Evolutionary conservation across 2,888 invertebrate species (phyloP), one percentile per base, ranked within the genome.

Genomic region (Leptopilina drosophilae): DNA sequence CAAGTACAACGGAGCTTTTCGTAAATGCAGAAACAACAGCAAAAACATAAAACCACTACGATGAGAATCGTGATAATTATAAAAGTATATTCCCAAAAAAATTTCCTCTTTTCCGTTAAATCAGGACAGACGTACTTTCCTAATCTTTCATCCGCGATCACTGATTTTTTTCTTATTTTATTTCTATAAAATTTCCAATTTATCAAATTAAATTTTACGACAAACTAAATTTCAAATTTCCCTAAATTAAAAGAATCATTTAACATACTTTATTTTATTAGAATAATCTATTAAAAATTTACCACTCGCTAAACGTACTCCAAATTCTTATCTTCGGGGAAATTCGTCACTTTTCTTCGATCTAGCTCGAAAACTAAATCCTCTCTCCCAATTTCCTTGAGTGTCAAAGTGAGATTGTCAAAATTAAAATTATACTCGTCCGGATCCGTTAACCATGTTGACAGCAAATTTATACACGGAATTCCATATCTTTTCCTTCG

Each of bases 281-380:
- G 78, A 67, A 49, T 73, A 81, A 83, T 67, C 77, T 78, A 80
- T 80, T 78, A 67, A 56, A 65, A 40, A 69, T 80, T 81, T 81
- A 78, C 77, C 77, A 81, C 77, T 66, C 80, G 46, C 56, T 73
- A 53, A 73, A 73, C 56, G 73, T 73, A 73, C 73, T 73, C 73
- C 73, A 73, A 33, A 33, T 73, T 33, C 56, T 56, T 56, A n/a
- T 14, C 56, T n/a, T n/a, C 26, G 14, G 33, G 53, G 3, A 12
- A 33, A 73, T 56, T 9, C 12, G 9, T 14, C 56, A 56, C 7
- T n/a, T 73, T 7, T 56, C 49, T 73, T 56, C 53, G 20, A 69
- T 53, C 20, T 1, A 84, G 64, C 82, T 82, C 81, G 69, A 77
- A 80, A 14, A 83, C 84, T 66, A 85, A 56, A 81, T 85, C 84